Base-by-base conservation (phyloP, 2,888 invertebrate genomes). In the Meiosimyza platycephala region DNA sequence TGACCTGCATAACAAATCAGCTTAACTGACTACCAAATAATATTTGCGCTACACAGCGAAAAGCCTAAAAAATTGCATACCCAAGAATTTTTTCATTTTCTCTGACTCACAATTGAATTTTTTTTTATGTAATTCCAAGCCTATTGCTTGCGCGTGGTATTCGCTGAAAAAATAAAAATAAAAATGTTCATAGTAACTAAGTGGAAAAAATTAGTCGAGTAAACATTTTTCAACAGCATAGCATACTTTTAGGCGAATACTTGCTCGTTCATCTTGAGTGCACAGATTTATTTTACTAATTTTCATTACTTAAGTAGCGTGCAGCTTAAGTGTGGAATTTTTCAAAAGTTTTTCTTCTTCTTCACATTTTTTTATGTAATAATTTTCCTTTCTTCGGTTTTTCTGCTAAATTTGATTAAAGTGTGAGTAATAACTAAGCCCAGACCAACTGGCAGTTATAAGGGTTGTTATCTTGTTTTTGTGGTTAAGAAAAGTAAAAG, bases 161-260 rank as follows among this genome's bases (percentile, higher is more conserved):
- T 9, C 40, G 9, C 40, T 40, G 9, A 40, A 9, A 40, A 55
- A 11, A 57, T 15, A 18, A 57, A 0, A 2, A 22, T 11, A 57
- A 57, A 57, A 28, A 57, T 57, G 9, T 57, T 57, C 12, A 7
- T 11, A 28, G 18, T 12, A 57, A 28, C 57, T 7, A 11, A 57
- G 57, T 57, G 28, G 57, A 57, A 57, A 57, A 57, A 57, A 57
- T 57, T 57, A 57, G 57, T 18, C 57, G 28, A 57, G 57, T 57
- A 57, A 57, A 57, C 57, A 57, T 57, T 57, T 57, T 57, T 57
- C 22, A 57, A 13, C 28, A 28, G 28, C 57, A 28, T 57, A 28
- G 28, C 57, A 28, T 57, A 57, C 28, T 57, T 57, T 40, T 7
- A 40, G 6, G 40, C 40, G 40, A 9, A 6, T 40, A 40, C 40